phyloP scores from a whole-genome alignment of 2,113 vertebrate genomes.

The Muscicapa adusta region DNA sequence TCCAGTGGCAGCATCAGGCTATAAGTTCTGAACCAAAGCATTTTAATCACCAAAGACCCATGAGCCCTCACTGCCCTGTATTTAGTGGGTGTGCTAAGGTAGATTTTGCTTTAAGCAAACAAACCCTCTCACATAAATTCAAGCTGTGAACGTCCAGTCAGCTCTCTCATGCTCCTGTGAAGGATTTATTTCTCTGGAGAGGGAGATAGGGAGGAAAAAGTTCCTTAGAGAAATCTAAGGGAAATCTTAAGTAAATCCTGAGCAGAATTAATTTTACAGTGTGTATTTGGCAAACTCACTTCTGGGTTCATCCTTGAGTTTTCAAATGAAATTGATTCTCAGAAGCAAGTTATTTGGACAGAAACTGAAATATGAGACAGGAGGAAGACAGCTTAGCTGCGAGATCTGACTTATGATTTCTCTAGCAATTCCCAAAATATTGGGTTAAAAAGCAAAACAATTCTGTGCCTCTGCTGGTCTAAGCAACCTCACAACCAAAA shows the following conservation, averaged over 20 bases:
- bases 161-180: background rate
- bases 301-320: background rate
- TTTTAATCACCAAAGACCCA: constrained; percentile 46
- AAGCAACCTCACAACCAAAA: background rate
- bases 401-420: background rate
- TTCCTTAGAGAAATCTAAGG: constrained; percentile 22
- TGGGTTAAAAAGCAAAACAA: background rate
- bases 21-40: constrained; percentile 41
- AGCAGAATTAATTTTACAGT: background rate
- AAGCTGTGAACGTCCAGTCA: background rate
- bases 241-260: constrained; percentile 31
- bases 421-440: background rate
- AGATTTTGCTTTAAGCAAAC: constrained; percentile 5
- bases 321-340: background rate
- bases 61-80: background rate
- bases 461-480: background rate
- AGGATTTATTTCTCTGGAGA: constrained; percentile 13
- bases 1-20: constrained; percentile 47
- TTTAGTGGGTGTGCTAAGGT: background rate
- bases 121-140: background rate
- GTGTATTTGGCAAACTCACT: background rate
- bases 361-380: background rate
- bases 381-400: background rate
- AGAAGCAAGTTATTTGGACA: constrained; percentile 12
- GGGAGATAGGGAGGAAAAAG: background rate